phyloP scores from a whole-genome alignment of 2,797 vertebrate species.

The Tokudaia muenninki region DNA sequence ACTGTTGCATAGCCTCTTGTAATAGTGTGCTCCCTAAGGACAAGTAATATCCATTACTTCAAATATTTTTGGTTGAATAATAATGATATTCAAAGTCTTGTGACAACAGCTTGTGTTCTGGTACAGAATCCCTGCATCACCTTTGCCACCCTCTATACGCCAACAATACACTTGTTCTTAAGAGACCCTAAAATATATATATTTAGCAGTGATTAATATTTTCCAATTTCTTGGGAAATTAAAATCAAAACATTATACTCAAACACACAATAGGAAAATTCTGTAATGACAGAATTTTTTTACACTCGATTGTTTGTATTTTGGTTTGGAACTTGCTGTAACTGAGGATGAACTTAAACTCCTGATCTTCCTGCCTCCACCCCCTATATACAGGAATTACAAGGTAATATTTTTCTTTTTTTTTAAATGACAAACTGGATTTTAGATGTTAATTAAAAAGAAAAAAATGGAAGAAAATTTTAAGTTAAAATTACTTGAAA shows the following conservation, averaged over 20 bases:
- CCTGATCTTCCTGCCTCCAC: neutral
- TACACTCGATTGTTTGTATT: neutral
- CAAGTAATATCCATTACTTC: slow-evolving; percentile 20
- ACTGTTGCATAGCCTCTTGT: slow-evolving; percentile 1
- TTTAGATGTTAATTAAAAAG: slow-evolving; percentile 34
- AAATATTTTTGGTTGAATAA: slow-evolving; percentile 55
- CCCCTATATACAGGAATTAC: neutral
- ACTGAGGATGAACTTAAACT: neutral
- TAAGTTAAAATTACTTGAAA: neutral
- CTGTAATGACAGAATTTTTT: neutral
- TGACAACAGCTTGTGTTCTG: neutral
- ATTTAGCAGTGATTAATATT: neutral
- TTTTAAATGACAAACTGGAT: slow-evolving; percentile 38
- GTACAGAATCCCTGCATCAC: neutral
- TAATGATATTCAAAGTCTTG: slow-evolving; percentile 38
- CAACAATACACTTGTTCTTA: slow-evolving; percentile 36
- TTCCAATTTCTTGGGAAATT: slow-evolving; percentile 39
- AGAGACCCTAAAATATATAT: neutral
- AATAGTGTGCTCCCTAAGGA: slow-evolving; percentile 22
- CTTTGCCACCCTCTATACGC: neutral
- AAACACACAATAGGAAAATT: slow-evolving; percentile 40
- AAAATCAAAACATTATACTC: slow-evolving; percentile 45
- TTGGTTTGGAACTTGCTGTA: neutral
- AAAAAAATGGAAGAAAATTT: neutral
- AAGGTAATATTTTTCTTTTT: neutral